phyloP scores from a whole-genome alignment of 2,113 vertebrate genomes.

The Neolamprologus hecqui region DNA sequence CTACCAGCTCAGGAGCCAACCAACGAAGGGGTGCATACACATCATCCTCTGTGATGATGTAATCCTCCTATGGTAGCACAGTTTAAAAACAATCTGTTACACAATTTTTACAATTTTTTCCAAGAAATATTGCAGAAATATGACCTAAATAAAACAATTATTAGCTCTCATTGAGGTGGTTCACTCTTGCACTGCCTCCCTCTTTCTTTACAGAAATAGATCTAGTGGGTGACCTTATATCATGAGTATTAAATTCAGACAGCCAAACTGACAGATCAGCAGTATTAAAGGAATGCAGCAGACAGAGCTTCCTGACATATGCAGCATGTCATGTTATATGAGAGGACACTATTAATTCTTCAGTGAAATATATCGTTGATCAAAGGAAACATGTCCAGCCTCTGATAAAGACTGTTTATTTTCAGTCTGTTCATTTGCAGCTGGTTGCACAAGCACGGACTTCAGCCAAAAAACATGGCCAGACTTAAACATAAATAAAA shows the following conservation, averaged over 20 bases:
- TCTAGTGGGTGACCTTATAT: slow-evolving; percentile 46
- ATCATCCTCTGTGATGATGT: slow-evolving; percentile 89
- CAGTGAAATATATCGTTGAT: not conserved
- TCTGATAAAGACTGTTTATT: not conserved
- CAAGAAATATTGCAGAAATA: not conserved
- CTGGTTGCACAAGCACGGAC: not conserved
- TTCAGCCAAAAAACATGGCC: not conserved
- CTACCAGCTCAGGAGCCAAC: slow-evolving; percentile 92
- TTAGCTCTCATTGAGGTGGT: not conserved
- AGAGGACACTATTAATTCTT: not conserved
- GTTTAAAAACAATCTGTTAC: not conserved
- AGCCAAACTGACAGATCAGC: slow-evolving; percentile 31
- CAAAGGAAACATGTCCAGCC: not conserved
- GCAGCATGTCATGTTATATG: slow-evolving; percentile 13
- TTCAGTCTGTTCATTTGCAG: not conserved
- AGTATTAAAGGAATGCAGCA: slow-evolving; percentile 36
- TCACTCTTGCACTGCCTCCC: not conserved
- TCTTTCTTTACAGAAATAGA: slow-evolving; percentile 51
- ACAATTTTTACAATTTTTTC: not conserved
- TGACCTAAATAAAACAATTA: not conserved
- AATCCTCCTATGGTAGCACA: slow-evolving; percentile 81
- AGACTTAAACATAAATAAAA: not conserved
- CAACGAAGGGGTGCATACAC: slow-evolving; percentile 86
- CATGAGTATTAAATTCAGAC: slow-evolving; percentile 44
- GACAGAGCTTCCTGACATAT: slow-evolving; percentile 14